A percentile compares a stretch with the other conserved stretches of the same genome.
Conservation (phyloP, 1,140 invertebrate species). For the Heliconius hermathena region DNA sequence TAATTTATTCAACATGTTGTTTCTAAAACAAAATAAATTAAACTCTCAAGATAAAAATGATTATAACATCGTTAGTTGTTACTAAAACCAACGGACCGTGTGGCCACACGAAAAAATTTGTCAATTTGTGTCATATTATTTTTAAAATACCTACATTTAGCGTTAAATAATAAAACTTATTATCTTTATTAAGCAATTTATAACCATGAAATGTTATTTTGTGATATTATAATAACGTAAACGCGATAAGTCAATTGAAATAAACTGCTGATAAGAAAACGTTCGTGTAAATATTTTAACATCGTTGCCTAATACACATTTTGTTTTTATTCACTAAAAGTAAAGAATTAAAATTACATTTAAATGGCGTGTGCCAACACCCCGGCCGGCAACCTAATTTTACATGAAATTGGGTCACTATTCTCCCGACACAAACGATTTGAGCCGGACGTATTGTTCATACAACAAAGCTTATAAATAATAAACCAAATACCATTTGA, state of each 20-base stretch:
- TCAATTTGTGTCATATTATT: slow-evolving; percentile 10
- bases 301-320: background rate
- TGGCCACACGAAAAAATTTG: slow-evolving; percentile 1
- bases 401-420: slow-evolving; percentile 59
- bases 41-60: background rate
- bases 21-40: background rate
- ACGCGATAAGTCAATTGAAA: slow-evolving; percentile 1
- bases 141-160: slow-evolving; percentile 20
- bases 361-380: slow-evolving; percentile 6
- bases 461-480: slow-evolving; percentile 13
- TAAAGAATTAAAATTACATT: background rate
- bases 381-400: slow-evolving; percentile 58
- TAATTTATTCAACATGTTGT: slow-evolving; percentile 5
- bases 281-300: slow-evolving; percentile 2
- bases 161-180: background rate
- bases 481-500: background rate
- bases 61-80: slow-evolving; percentile 16
- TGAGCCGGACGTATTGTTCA: background rate
- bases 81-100: slow-evolving; percentile 14
- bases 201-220: background rate
- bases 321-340: background rate
- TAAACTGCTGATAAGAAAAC: slow-evolving; percentile 10
- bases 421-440: slow-evolving; percentile 33
- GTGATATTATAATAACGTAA: slow-evolving; percentile 1
- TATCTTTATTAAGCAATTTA: background rate